Conservation (phyloP, 2,113 vertebrate species). For the Indicator indicator region DNA sequence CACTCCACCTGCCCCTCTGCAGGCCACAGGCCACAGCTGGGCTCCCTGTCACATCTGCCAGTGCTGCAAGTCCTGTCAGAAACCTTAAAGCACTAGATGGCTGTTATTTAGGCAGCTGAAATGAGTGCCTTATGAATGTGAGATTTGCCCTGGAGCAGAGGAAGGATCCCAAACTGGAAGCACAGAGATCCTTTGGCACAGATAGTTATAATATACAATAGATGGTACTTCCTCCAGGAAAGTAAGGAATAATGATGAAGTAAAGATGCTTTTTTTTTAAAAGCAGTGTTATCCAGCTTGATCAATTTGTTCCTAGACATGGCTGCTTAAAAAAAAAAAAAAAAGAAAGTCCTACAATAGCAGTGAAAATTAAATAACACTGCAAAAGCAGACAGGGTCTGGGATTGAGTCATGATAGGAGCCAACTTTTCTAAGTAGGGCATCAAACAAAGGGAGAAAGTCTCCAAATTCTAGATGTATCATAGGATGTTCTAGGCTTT, state of each 20-base stretch:
- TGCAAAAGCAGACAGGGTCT: neutral
- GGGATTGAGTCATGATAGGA: neutral
- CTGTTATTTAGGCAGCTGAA: neutral
- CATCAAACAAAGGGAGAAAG: neutral
- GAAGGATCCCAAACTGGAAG: neutral
- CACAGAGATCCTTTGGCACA: neutral
- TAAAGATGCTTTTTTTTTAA: neutral
- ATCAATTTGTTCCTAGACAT: neutral
- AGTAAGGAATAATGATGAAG: neutral
- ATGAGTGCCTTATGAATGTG: neutral
- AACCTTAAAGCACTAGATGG: neutral
- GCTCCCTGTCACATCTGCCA: neutral
- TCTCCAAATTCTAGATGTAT: neutral
- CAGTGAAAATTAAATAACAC: neutral
- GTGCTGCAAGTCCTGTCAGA: neutral
- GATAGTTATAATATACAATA: neutral
- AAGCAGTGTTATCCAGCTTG: neutral
- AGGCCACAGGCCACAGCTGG: rapidly evolving
- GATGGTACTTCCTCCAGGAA: neutral
- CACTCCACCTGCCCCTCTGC: neutral
- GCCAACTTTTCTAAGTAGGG: neutral
- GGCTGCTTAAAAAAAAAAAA: too few relatives aligned
- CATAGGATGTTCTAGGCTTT: neutral
- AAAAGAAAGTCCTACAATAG: neutral
- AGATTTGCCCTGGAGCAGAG: neutral